Percentiles rank a stretch among this genome's conserved stretches.
Conservation (phyloP, 2,113 vertebrate genomes). For the Vimba vimba region DNA sequence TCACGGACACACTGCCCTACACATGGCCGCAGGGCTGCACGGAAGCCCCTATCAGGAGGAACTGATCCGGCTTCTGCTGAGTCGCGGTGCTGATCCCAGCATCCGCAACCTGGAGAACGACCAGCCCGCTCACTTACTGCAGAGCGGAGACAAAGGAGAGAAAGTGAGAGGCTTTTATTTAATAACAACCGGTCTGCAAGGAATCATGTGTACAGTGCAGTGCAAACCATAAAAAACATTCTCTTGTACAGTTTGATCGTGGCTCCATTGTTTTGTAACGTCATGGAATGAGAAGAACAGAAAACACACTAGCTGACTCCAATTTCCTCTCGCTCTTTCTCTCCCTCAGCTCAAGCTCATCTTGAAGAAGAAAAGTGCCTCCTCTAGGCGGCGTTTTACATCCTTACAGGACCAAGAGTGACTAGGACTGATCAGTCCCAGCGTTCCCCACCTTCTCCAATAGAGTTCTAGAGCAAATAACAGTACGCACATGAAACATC, state of each 20-base stretch:
- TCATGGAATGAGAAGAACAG: neutral
- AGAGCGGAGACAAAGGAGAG: constrained; percentile 79
- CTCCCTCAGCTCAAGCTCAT: constrained; percentile 83
- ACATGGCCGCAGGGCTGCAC: constrained; percentile 90
- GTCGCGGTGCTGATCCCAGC: constrained; percentile 83
- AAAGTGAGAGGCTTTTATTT: constrained; percentile 70
- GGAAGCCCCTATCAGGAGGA: constrained; percentile 79
- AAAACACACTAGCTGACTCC: neutral
- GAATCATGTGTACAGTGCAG: neutral
- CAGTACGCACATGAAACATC: neutral
- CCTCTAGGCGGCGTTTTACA: constrained; percentile 75
- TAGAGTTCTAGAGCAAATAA: constrained; percentile 35
- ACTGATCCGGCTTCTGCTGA: constrained; percentile 81
- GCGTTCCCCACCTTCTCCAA: constrained; percentile 54
- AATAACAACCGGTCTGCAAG: neutral
- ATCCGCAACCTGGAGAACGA: constrained; percentile 90
- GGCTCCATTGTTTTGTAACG: neutral
- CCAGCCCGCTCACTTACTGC: constrained; percentile 86
- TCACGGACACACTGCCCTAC: constrained; percentile 89
- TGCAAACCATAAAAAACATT: neutral
- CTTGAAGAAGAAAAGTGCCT: constrained; percentile 83
- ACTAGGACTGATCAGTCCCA: constrained; percentile 74
- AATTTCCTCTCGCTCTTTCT: constrained; percentile 5
- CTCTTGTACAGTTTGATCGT: neutral
- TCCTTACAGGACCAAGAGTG: constrained; percentile 82